These are phyloP conservation scores for Lepidotrigona ventralis DNA, from an alignment of 1,140 invertebrate genomes.

Conservation along the genomic window DNA sequence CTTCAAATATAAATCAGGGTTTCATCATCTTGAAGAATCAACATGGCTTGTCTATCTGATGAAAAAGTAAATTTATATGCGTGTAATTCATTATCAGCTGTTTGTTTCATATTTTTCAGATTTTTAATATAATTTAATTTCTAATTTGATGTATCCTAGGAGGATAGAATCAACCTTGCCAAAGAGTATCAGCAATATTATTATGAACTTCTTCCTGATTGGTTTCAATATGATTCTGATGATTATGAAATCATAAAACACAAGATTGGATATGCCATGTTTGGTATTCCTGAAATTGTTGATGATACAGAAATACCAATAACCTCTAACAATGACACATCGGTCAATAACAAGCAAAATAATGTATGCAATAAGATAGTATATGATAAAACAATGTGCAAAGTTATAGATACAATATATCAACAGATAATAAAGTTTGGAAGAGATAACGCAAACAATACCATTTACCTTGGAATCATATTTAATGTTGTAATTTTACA, in stretches of 20 bases:
- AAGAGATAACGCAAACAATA: neutral
- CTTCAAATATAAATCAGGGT: neutral
- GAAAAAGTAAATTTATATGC: neutral
- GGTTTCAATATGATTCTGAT: conserved; percentile 42
- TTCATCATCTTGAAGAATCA: neutral
- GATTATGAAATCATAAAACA: conserved; percentile 60
- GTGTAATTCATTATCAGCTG: neutral
- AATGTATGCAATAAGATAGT: conserved; percentile 6
- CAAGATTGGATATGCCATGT: conserved; percentile 66
- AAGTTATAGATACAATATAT: conserved; percentile 54
- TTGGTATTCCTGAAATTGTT: conserved; percentile 45
- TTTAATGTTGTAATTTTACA: conserved; percentile 51
- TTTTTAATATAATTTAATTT: neutral
- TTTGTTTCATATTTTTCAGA: too few relatives aligned
- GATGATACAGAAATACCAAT: neutral
- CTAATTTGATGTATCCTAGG: neutral
- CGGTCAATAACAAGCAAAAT: neutral
- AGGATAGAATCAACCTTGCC: neutral
- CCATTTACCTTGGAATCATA: conserved; percentile 51
- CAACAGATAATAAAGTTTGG: conserved; percentile 55
- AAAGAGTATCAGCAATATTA: conserved; percentile 58
- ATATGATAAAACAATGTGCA: neutral
- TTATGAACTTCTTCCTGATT: conserved; percentile 65
- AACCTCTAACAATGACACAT: neutral
- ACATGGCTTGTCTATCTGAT: neutral